These are phyloP conservation scores for Drosophila meridionalis DNA, from an alignment of 2,888 invertebrate genomes.

Conservation along the genomic window DNA sequence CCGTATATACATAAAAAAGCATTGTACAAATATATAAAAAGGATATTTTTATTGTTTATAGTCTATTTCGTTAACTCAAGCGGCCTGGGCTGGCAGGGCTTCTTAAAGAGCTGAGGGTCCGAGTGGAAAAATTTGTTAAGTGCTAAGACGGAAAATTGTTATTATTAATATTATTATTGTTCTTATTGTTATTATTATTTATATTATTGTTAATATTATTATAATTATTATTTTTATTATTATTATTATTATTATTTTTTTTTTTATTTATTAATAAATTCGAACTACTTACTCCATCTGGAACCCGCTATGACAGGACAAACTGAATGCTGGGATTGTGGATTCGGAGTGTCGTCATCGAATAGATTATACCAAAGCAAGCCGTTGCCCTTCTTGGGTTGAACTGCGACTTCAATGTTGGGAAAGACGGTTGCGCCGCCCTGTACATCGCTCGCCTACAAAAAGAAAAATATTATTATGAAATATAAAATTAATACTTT, in stretches of 20 bases:
- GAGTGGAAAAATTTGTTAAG: conserved; percentile 52
- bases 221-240: no score
- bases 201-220: no score
- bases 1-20: background rate
- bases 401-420: conserved; percentile 34
- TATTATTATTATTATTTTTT: no score
- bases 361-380: conserved; percentile 58
- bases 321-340: conserved; percentile 47
- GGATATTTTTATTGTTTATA: background rate
- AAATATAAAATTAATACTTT: background rate
- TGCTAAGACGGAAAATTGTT: conserved; percentile 23
- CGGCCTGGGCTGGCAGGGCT: conserved; percentile 29
- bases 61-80: background rate
- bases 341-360: conserved; percentile 49
- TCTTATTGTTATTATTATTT: no score
- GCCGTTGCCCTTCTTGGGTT: conserved; percentile 49
- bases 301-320: conserved; percentile 58
- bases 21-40: background rate
- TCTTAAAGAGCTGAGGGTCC: conserved; percentile 42
- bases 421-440: conserved; percentile 60
- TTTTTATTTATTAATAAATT: background rate
- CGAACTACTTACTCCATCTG: conserved; percentile 54
- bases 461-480: no score
- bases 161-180: no score
- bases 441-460: conserved; percentile 48